Evolutionary conservation across 2,888 invertebrate genomes (phyloP).

Genomic region (Drosophila barbarae): DNA sequence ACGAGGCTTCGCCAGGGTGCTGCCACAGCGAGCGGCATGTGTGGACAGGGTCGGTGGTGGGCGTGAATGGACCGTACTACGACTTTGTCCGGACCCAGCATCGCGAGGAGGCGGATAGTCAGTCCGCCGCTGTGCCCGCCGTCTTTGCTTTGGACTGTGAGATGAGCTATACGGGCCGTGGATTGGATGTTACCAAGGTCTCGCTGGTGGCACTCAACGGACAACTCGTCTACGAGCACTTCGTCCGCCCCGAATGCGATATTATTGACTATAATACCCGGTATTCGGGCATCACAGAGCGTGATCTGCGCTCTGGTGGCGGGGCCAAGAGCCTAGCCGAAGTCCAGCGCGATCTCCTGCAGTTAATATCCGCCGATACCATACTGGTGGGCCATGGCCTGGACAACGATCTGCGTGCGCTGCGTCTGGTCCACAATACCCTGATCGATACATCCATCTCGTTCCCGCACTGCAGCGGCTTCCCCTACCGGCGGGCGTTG

Average conservation of each 20-base stretch:
- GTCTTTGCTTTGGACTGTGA: conserved; percentile 96
- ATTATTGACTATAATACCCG: conserved; percentile 97
- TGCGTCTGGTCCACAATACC: conserved; percentile 90
- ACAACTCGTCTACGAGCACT: conserved; percentile 88
- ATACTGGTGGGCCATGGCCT: conserved; percentile 97
- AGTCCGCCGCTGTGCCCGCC: conserved; percentile 7
- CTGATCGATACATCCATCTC: conserved; percentile 94
- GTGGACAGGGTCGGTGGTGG: conserved; percentile 86
- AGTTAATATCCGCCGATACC: conserved; percentile 89
- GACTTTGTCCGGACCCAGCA: conserved; percentile 83
- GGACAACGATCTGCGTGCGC: conserved; percentile 93
- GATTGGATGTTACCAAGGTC: conserved; percentile 92
- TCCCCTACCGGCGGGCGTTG: conserved; percentile 90
- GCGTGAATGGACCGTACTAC: conserved; percentile 87
- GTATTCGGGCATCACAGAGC: conserved; percentile 93
- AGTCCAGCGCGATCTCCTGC: conserved; percentile 92
- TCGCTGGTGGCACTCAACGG: conserved; percentile 90
- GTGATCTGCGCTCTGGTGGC: conserved; percentile 83
- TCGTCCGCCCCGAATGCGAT: conserved; percentile 89
- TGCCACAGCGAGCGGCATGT: conserved; percentile 85
- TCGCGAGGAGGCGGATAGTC: conserved; percentile 32
- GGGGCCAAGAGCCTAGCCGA: conserved; percentile 85
- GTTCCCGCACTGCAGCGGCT: conserved; percentile 92
- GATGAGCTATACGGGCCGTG: conserved; percentile 95
- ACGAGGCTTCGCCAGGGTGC: conserved; percentile 83